These are phyloP conservation scores for Zootoca vivipara DNA, from an alignment of 2,113 vertebrate genomes.

Conservation along the genomic window DNA sequence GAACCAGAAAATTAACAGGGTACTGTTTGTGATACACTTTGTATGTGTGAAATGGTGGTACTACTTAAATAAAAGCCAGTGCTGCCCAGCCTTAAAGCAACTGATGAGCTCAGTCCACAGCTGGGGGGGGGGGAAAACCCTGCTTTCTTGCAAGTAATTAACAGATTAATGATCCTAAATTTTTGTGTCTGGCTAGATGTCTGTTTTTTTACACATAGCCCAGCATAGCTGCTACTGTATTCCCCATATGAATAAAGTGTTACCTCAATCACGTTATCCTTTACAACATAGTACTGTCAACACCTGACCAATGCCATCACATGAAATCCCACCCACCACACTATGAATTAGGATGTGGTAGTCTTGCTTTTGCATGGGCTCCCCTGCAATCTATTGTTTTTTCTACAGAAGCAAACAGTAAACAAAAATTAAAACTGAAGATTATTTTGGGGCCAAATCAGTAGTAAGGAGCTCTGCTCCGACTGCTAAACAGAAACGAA, in stretches of 20 bases:
- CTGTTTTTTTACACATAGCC: not conserved
- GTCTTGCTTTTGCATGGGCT: not conserved
- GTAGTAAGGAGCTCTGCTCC: not conserved
- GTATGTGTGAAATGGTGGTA: not conserved
- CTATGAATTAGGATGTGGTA: not conserved
- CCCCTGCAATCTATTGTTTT: not conserved
- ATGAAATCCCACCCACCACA: not conserved
- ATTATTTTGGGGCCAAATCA: not conserved
- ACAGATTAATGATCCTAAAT: not conserved
- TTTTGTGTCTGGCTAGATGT: not conserved
- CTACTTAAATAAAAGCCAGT: not conserved
- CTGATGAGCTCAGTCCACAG: not conserved
- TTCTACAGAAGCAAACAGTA: not conserved
- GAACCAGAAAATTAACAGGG: not conserved
- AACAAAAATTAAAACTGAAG: not conserved
- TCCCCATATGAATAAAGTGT: not conserved
- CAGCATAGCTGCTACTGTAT: not conserved
- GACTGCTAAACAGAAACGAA: too few species aligned
- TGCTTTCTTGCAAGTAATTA: not conserved
- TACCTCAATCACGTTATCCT: not conserved
- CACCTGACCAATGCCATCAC: not conserved
- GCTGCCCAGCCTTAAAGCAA: not conserved
- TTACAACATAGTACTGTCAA: not conserved
- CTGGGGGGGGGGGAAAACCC: not conserved
- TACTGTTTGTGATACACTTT: not conserved